Conservation (phyloP, 2,888 invertebrate genomes). For the Atherix ibis region DNA sequence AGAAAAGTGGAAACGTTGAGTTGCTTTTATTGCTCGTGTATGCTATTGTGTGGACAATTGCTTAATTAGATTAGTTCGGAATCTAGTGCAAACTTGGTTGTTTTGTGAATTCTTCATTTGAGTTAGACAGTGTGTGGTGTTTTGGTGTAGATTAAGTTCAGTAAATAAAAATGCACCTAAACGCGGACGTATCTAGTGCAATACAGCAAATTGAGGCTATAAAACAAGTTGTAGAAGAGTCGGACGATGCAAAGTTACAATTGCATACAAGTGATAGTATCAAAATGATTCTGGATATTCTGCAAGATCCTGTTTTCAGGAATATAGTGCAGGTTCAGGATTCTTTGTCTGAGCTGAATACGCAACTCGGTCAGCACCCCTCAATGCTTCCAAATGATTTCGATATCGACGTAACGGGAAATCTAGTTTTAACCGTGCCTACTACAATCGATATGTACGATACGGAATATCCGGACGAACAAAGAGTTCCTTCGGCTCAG, state of each 20-base stretch:
- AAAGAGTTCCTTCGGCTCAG: conserved; percentile 60
- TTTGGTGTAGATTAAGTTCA: no score
- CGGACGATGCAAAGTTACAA: conserved; percentile 69
- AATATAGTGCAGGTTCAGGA: conserved; percentile 85
- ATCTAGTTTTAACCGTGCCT: conserved; percentile 48
- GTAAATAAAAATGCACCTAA: conserved; percentile 30
- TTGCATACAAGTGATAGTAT: conserved; percentile 57
- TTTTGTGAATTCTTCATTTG: no score
- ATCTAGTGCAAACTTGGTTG: no score
- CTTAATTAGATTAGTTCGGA: no score
- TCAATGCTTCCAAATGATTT: conserved; percentile 87
- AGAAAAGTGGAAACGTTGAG: no score
- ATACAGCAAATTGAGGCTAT: conserved; percentile 78
- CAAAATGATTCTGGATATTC: conserved; percentile 62
- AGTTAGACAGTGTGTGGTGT: no score
- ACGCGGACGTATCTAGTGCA: conserved; percentile 69
- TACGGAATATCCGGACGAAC: conserved; percentile 48
- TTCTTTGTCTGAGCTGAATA: conserved; percentile 72
- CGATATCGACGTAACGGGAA: conserved; percentile 73
- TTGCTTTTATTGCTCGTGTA: no score
- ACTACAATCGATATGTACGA: conserved; percentile 40
- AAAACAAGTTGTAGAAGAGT: conserved; percentile 68
- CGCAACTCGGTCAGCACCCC: conserved; percentile 77
- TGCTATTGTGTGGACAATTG: no score
- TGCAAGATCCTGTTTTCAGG: conserved; percentile 81